Percentiles rank a stretch among this genome's conserved stretches.
phyloP scores from a whole-genome alignment of 1,140 invertebrate genomes.

The Meteorus sp. region DNA sequence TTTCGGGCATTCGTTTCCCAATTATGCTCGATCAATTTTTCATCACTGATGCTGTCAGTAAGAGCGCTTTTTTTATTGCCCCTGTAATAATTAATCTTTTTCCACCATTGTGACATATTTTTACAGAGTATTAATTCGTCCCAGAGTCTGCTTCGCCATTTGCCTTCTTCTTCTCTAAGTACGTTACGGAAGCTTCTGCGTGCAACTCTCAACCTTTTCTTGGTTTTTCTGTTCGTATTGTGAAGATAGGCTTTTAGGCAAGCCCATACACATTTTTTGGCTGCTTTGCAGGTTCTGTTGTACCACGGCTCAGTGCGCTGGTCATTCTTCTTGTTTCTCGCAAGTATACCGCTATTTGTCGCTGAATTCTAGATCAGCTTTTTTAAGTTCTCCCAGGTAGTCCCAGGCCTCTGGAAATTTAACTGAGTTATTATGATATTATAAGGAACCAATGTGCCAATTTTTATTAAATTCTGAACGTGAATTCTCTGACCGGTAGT shows the following conservation, averaged over 20 bases:
- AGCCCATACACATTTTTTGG: neutral
- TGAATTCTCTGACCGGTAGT: too few species aligned
- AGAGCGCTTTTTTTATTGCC: neutral
- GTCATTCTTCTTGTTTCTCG: neutral
- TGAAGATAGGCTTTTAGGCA: neutral
- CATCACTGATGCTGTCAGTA: neutral
- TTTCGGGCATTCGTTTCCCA: too few species aligned
- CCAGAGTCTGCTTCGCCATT: neutral
- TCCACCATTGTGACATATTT: neutral
- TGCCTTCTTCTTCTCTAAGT: neutral
- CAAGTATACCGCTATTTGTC: neutral
- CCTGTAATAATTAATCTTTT: slow-evolving; percentile 1
- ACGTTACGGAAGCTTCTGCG: neutral
- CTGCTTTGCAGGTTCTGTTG: neutral
- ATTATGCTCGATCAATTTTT: neutral
- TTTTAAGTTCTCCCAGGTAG: neutral
- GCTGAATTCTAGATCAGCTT: neutral
- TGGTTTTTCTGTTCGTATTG: neutral
- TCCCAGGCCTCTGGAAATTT: too few species aligned
- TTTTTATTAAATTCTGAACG: too few species aligned
- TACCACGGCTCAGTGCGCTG: neutral
- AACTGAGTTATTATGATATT: too few species aligned
- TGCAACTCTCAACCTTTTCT: neutral
- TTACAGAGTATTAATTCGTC: neutral
- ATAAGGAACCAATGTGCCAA: too few species aligned